Percentiles rank a stretch among this genome's conserved stretches.
phyloP scores from a whole-genome alignment of 2,797 vertebrate genomes.

The Sebastes hubbsi region DNA sequence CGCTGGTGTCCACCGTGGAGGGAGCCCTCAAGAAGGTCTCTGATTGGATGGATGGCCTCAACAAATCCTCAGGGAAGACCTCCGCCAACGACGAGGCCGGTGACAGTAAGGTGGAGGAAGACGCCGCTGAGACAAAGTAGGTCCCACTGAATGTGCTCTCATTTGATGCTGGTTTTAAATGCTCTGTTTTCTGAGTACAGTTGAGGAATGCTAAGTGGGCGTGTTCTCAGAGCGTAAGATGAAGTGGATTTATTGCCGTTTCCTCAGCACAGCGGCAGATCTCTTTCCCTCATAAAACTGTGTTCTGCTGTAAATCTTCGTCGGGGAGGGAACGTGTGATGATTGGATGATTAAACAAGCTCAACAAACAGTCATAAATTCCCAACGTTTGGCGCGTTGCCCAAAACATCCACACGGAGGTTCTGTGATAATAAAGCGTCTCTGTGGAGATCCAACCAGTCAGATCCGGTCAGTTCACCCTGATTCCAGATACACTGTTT shows the following conservation, averaged over 20 bases:
- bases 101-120: conserved; percentile 2
- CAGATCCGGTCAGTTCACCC: background rate
- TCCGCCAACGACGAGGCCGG: conserved; percentile 59
- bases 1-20: conserved; percentile 92
- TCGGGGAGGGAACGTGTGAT: background rate
- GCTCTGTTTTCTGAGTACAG: background rate
- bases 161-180: background rate
- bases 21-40: conserved; percentile 94
- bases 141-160: background rate
- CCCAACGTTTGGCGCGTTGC: background rate
- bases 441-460: background rate
- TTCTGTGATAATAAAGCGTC: background rate
- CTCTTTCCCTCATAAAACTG: background rate
- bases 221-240: background rate
- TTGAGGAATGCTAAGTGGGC: background rate
- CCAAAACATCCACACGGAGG: background rate
- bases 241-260: background rate
- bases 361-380: conserved; percentile 8
- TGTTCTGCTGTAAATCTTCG: conserved; percentile 3
- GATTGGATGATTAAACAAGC: conserved; percentile 15
- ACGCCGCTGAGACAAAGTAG: conserved; percentile 46
- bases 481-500: too few relatives aligned
- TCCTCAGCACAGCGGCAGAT: background rate
- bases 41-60: conserved; percentile 90
- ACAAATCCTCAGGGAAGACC: conserved; percentile 61